Evolutionary conservation across 2,888 invertebrate species (phyloP), one percentile per base, ranked within the genome.

Genomic region (Trissoscelio sp.): DNA sequence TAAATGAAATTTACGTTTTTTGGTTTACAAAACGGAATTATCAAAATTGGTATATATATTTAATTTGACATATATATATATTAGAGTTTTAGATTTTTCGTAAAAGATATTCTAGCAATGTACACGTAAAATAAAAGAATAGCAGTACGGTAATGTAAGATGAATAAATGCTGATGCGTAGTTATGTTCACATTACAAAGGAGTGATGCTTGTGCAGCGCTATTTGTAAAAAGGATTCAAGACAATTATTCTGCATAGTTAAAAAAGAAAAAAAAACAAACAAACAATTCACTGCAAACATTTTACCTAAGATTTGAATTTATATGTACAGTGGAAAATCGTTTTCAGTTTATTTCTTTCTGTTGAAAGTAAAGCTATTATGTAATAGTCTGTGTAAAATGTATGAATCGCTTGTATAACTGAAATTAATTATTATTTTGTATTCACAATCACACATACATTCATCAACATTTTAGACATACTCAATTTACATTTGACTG

Each of bases 121-220:
- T 62, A 44, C 44, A 31, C 24, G 31, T 44, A 62, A 24, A 44
- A n/a, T 62, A 44, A 79, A 69, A 48, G 24, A 9, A 42, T 62
- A 64, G 39, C 16, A 51, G 66, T 66, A 64, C 12, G 53, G 64
- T 70, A 46, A 57, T 51, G 69, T 74, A 80, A 57, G 20, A 31
- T 37, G 55, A 58, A 11, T 53, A 44, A 67, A 12, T 70, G 46
- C 69, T 64, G 62, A 31, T 18, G 67, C 16, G 46, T 73, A 67
- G 62, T 58, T 39, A 67, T 48, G 58, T 79, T 67, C 51, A 46
- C 28, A 57, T 77, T 69, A 60, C 34, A 31, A 51, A 34, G 16
- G 18, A 44, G 37, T 74, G 18, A 34, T 44, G 66, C 55, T 66
- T 66, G 64, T 44, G 34, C 28, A 60, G 51, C 18, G 34, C 24